These are phyloP conservation scores for Drosophila leontia DNA, from an alignment of 1,140 invertebrate genomes.

Conservation along the genomic window DNA sequence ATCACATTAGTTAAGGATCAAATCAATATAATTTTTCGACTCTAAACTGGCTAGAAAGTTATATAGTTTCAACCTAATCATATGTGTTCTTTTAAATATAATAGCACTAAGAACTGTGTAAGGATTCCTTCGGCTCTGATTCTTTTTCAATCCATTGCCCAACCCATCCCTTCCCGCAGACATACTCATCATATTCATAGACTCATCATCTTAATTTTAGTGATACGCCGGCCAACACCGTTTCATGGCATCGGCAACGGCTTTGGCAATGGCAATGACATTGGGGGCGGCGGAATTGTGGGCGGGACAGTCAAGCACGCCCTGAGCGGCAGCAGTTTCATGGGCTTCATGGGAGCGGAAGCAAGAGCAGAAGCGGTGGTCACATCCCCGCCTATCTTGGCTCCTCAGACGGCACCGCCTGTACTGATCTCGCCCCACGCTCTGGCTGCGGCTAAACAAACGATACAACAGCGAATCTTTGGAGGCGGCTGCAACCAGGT, in stretches of 20 bases:
- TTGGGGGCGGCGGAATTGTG: neutral
- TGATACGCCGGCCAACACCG: conserved; percentile 82
- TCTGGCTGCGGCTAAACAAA: conserved; percentile 73
- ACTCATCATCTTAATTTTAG: conserved; percentile 85
- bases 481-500: conserved; percentile 19
- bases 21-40: neutral
- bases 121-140: neutral
- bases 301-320: conserved; percentile 26
- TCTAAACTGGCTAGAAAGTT: neutral
- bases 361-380: neutral
- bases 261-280: conserved; percentile 52
- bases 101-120: neutral
- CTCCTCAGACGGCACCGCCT: conserved; percentile 35
- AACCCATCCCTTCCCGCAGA: conserved; percentile 31
- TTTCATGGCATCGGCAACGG: conserved; percentile 77
- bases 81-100: neutral
- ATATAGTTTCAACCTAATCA: neutral
- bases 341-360: conserved; percentile 22
- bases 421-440: conserved; percentile 44
- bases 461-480: conserved; percentile 75
- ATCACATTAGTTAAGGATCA: neutral
- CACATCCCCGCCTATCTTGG: conserved; percentile 9
- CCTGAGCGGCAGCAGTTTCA: conserved; percentile 52
- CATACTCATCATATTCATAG: conserved; percentile 80
- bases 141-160: conserved; percentile 6